A percentile compares a stretch with the other conserved stretches of the same genome.
phyloP scores from a whole-genome alignment of 2,888 invertebrate genomes.

The Protodeltote pygarga region DNA sequence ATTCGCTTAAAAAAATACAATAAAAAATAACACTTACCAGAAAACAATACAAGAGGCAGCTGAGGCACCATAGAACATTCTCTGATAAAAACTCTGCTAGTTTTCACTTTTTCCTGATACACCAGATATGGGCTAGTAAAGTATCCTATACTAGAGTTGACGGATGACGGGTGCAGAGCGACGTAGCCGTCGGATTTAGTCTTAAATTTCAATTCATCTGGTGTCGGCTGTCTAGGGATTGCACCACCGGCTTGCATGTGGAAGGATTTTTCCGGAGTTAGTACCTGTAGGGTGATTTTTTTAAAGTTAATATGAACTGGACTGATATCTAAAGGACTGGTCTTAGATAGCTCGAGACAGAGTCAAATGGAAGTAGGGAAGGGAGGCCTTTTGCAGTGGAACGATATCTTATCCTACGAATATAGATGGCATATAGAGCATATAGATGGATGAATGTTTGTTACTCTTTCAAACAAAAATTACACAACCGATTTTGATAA shows the following conservation, averaged over 20 bases:
- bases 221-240: conserved; percentile 89
- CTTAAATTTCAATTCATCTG: conserved; percentile 91
- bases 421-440: neutral
- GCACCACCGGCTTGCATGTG: conserved; percentile 91
- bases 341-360: too few species aligned
- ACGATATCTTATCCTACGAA: too few species aligned
- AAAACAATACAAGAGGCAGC: conserved; percentile 90
- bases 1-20: conserved; percentile 3
- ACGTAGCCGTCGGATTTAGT: conserved; percentile 92
- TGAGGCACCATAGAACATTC: conserved; percentile 94
- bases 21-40: conserved; percentile 65
- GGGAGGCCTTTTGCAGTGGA: too few species aligned
- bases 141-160: conserved; percentile 89
- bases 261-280: conserved; percentile 93
- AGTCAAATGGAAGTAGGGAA: too few species aligned
- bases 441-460: too few species aligned
- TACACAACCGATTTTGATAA: too few species aligned
- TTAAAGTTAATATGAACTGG: too few species aligned
- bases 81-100: conserved; percentile 92
- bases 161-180: conserved; percentile 91
- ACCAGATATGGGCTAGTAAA: conserved; percentile 92
- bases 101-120: conserved; percentile 94
- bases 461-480: too few species aligned
- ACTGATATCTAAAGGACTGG: too few species aligned
- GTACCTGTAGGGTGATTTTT: conserved; percentile 76